Base-by-base conservation (phyloP, 1,140 invertebrate genomes). In the Andricus grossulariae region DNA sequence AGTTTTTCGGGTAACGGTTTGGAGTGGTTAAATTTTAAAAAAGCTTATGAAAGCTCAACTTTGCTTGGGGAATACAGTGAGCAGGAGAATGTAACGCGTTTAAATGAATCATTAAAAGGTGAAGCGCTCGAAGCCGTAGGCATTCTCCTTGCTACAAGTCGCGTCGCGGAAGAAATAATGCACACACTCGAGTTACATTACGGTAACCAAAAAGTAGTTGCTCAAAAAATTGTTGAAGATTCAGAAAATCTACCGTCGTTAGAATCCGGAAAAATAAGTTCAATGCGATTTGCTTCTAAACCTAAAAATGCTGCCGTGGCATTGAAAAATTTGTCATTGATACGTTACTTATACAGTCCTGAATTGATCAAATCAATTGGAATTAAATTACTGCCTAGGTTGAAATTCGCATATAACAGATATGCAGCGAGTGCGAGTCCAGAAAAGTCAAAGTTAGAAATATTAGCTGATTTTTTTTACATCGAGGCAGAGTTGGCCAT, bases 201-300 rank as follows among this genome's bases (percentile, higher is more conserved):
- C 13, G 70, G 77, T 16, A 78, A 78, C 25, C 25, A 66, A 13
- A 18, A 50, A 0, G 15, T 72, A 3, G 16, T 75, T 1, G 25
- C 45, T 3, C 15, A 72, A 50, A 71, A 57, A 19, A 74, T 78
- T 32, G 70, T 45, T 49, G 16, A 8, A 4, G 73, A 78, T 5
- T 18, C 75, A 3, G 75, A 74, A 60, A n/a, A 19, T 25, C 51
- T 78, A 18, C 72, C 77, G 15, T 52, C 8, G 3, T 8, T 79
- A 19, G 73, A 75, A 8, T 66, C 71, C 10, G 73, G 72, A 0
- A 54, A 74, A 39, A 84, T 72, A 81, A 57, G 6, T 8, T n/a
- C 72, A 3, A 50, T 55, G 3, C 12, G 54, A 7, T 76, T 76
- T 19, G 50, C 51, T 3, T 55, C 51, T 0, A 76, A 71, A 66